phyloP scores from a whole-genome alignment of 2,113 vertebrate genomes.

The Pteruthius melanotis region DNA sequence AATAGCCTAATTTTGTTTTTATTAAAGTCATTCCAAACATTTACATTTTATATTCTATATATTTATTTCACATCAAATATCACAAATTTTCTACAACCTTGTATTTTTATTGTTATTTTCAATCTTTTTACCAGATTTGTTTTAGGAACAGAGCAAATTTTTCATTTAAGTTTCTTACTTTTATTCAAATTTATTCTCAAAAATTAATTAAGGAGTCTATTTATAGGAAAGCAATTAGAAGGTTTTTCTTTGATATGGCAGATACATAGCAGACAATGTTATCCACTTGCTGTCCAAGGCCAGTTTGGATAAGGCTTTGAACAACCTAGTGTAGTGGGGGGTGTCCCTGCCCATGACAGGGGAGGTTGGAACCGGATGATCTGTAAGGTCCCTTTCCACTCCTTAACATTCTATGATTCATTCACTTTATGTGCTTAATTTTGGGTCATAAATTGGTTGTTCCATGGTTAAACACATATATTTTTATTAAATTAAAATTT shows the following conservation, averaged over 20 bases:
- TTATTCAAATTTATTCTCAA: background rate
- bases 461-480: background rate
- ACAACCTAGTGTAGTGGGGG: background rate
- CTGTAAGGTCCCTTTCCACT: background rate
- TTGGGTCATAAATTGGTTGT: background rate
- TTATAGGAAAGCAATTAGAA: background rate
- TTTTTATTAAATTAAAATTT: background rate
- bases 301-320: background rate
- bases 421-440: background rate
- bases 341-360: background rate
- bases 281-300: background rate
- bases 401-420: background rate
- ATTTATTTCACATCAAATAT: background rate
- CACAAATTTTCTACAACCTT: background rate
- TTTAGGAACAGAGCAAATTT: background rate
- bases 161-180: background rate
- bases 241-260: accelerated
- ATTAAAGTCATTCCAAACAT: background rate
- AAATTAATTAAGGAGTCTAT: background rate
- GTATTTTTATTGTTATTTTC: background rate
- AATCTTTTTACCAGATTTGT: background rate
- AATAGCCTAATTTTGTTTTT: background rate
- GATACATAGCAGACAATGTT: background rate
- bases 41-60: background rate
- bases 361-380: background rate